A percentile compares a stretch with the other conserved stretches of the same genome.
These are phyloP conservation scores for Paralvinella palmiformis DNA, from an alignment of 1,140 invertebrate species.

Conservation along the genomic window DNA sequence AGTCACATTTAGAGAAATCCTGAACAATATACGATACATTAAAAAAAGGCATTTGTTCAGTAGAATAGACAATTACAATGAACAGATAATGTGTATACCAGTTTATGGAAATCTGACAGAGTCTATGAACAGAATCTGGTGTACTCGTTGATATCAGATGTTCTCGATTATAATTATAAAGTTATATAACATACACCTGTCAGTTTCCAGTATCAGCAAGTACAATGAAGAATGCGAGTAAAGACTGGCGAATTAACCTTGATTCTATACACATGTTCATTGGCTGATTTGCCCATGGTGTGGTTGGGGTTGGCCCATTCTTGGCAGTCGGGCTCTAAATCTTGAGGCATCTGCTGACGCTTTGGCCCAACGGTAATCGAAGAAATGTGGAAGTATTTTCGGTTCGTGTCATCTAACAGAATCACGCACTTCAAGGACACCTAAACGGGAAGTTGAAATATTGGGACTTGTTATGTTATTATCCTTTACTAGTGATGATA, in stretches of 20 bases:
- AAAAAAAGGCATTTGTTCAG: no score
- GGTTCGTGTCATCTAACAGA: constrained; percentile 65
- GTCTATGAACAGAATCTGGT: no score
- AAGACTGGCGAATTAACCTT: constrained; percentile 41
- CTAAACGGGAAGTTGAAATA: constrained; percentile 17
- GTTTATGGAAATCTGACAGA: no score
- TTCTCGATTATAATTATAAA: no score
- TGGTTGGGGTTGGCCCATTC: constrained; percentile 48
- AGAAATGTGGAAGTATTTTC: constrained; percentile 65
- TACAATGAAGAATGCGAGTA: no score
- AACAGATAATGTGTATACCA: no score
- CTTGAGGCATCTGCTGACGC: constrained; percentile 47
- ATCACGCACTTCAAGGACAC: constrained; percentile 57
- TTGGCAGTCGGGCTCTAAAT: constrained; percentile 45
- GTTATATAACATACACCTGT: no score
- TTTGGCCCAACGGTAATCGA: constrained; percentile 48
- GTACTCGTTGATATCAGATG: no score
- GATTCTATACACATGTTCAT: constrained; percentile 56
- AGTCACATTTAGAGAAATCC: no score
- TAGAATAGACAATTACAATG: no score
- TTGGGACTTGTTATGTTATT: background rate
- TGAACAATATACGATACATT: no score
- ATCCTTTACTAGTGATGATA: background rate
- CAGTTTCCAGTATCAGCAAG: no score
- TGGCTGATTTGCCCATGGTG: constrained; percentile 31